These are phyloP conservation scores for Zosterops pallidus DNA, from an alignment of 2,113 vertebrate genomes.

Conservation along the genomic window DNA sequence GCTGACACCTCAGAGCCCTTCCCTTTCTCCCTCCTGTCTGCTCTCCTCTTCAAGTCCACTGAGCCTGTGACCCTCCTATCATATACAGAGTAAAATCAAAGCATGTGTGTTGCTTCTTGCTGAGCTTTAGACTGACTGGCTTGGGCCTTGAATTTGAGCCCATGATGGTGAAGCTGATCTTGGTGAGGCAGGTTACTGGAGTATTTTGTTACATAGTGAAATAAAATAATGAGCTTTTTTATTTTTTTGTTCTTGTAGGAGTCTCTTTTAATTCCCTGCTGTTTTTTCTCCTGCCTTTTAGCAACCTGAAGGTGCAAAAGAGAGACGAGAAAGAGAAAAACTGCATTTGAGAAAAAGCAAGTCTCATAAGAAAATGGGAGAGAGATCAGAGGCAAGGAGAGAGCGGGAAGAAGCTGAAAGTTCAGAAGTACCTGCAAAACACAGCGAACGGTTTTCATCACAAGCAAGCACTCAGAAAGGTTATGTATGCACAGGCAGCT, in stretches of 20 bases:
- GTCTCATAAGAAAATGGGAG: constrained; percentile 24
- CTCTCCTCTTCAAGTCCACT: not conserved
- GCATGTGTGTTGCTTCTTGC: not conserved
- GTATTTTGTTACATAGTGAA: not conserved
- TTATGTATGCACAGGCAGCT: not conserved
- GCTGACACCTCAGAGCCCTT: not conserved
- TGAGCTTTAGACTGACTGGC: not conserved
- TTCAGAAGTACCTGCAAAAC: not conserved
- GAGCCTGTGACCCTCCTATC: not conserved
- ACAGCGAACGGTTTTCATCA: not conserved
- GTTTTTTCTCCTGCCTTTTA: constrained; percentile 34
- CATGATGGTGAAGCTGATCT: not conserved
- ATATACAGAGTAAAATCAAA: not conserved
- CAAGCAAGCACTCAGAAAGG: constrained; percentile 27
- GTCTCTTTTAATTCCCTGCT: not conserved
- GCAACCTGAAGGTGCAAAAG: constrained; percentile 64
- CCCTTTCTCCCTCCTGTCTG: not conserved
- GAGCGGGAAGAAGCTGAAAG: not conserved
- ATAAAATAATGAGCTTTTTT: not conserved
- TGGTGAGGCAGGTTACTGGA: not conserved
- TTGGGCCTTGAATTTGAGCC: not conserved
- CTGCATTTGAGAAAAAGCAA: constrained; percentile 46
- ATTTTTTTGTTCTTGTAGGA: not conserved
- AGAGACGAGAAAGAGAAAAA: constrained; percentile 65
- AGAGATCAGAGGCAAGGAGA: constrained; percentile 34